Base-by-base conservation (phyloP, 2,113 vertebrate genomes). In the Oryzias woworae region DNA sequence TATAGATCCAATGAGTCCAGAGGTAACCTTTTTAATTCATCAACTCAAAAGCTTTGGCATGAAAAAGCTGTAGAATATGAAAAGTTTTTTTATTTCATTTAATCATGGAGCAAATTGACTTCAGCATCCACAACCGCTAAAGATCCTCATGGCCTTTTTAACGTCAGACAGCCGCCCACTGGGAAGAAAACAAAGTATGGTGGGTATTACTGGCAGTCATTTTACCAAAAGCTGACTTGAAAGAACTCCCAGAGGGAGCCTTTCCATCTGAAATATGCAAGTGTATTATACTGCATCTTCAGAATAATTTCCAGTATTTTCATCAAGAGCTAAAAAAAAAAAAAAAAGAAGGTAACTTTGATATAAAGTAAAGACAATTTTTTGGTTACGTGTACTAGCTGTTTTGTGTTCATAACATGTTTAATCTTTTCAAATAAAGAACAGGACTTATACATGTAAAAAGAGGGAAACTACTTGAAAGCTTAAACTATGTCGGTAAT, bases 111-210 rank as follows among this genome's bases (percentile, higher is more conserved):
- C 44, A 80, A 72, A 79, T 73, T 53, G 77, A 72, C 53, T 57
- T 53, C 18, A 46, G 52, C 43, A 55, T 64, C 22, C 14, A 8
- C 28, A 63, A 58, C 62, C 68, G 47, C 41, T 42, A n/a, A 63
- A 62, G 59, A 70, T 76, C 36, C 59, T 24, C 18, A 49, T 61
- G 31, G 50, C 63, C 63, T 80, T 71, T 71, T 46, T 51, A 57
- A 65, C 73, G 54, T 58, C 68, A 69, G 58, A 71, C 64, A 1
- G 49, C 67, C 68, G 53, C 72, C 69, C 70, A 51, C 69, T 55
- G 67, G 66, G 77, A 77, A n/a, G 56, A 60, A 84, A 81, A 84
- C 79, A 66, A 43, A 76, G 73, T 73, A 23, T 83, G 36, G 73
- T 73, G 61, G 57, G 75, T 80, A 69, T 85, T 78, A 77, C 50